Base-by-base conservation (phyloP, 2,797 vertebrate species). In the Buphagus erythrorhynchus region DNA sequence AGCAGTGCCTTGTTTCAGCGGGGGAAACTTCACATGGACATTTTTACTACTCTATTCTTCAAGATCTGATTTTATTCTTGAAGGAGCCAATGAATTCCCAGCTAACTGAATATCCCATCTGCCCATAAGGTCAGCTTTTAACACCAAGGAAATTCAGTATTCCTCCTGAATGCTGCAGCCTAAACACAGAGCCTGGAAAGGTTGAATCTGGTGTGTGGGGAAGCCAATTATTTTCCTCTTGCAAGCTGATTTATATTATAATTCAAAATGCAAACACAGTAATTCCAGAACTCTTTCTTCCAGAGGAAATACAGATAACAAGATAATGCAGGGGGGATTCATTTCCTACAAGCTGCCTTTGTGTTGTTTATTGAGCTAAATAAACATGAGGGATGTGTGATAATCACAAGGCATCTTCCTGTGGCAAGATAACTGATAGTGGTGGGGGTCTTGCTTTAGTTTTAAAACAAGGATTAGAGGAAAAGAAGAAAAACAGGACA, bases 291-390 rank as follows among this genome's bases (percentile, higher is more conserved):
- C 11, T 21, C 22, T 78, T 78, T 71, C 73, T 92, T 95, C 61
- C 66, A 26, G 42, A 85, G 78, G 65, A 92, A 87, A 79, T 5
- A 1, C 52, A 92, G 86, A 85, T 89, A 81, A 93, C 79, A 65
- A 63, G 90, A 92, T 95, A 96, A 94, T 1, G 35, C 68, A 16
- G 72, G 79, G 69, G 91, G 74, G 74, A 92, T 92, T 95, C 88
- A 63, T 91, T 85, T 95, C 93, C 91, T 96, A 65, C 86, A 69
- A 91, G 72, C 75, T 89, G 63, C 49, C 80, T 92, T 54, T 38
- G 35, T 54, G n/a, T 40, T 74, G 49, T 89, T 96, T 87, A 67
- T 85, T 7, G 68, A 86, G 75, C 86, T 75, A 68, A 89, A 94
- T 49, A 79, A 92, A 87, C 33, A 45, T 9, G 57, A 95, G 75